Conservation (phyloP, 2,797 vertebrate species). For the Rhinoraja longicauda region DNA sequence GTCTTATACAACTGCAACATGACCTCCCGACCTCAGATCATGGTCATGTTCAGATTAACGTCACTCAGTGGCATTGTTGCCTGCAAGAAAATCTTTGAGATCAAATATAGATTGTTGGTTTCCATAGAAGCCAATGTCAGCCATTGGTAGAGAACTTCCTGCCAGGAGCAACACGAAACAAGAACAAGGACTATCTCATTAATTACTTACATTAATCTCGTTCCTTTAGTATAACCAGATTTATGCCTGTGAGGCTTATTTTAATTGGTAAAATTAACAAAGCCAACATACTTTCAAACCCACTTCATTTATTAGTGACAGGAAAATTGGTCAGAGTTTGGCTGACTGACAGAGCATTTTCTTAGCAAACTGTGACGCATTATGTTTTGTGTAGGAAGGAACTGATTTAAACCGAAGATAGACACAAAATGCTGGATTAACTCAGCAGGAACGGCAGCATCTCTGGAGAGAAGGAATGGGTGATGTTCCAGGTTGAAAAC, state of each 20-base stretch:
- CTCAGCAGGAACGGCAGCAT: too few relatives aligned
- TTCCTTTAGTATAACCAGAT: slow-evolving; percentile 37
- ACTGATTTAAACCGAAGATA: too few relatives aligned
- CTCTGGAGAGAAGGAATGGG: too few relatives aligned
- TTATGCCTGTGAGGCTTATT: slow-evolving; percentile 33
- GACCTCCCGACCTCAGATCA: too few relatives aligned
- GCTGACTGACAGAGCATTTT: slow-evolving; percentile 36
- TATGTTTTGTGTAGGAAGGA: too few relatives aligned
- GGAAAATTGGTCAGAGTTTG: slow-evolving; percentile 36
- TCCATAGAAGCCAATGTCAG: slow-evolving; percentile 14
- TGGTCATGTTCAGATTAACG: slow-evolving; percentile 25
- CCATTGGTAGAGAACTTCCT: slow-evolving; percentile 32
- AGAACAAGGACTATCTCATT: slow-evolving; percentile 33
- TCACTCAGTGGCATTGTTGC: slow-evolving; percentile 15
- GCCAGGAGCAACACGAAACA: slow-evolving; percentile 31
- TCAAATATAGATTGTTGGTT: slow-evolving; percentile 22
- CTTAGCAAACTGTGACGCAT: slow-evolving; percentile 7
- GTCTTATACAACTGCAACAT: too few relatives aligned
- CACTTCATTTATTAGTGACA: slow-evolving; percentile 37
- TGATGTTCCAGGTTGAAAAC: too few relatives aligned
- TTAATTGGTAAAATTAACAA: slow-evolving; percentile 40
- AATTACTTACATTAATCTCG: slow-evolving; percentile 38
- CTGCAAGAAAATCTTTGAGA: not conserved
- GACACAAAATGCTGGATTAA: too few relatives aligned
- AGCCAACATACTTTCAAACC: slow-evolving; percentile 38